Base-by-base conservation (phyloP, 1,140 invertebrate genomes). In the Samia ricini region DNA sequence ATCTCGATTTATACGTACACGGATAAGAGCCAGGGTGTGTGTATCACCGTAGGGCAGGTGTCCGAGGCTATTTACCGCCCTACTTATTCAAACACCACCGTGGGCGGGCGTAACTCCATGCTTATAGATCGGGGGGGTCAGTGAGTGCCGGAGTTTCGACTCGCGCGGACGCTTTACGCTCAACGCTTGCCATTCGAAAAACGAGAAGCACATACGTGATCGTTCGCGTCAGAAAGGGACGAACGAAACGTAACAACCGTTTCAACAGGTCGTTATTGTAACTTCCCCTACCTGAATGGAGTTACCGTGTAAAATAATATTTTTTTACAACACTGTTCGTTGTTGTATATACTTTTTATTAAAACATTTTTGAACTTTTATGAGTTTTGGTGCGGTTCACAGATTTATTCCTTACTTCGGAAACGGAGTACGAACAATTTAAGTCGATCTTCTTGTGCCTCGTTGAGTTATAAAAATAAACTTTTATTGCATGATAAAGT, bases 231-330 rank as follows among this genome's bases (percentile, higher is more conserved):
- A 77, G 83, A 87, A 72, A 68, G 71, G 68, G 80, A 85, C 66
- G 66, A 72, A 72, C 68, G 66, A 72, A 56, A 63, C 60, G 63
- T 50, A 73, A 64, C 64, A 52, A 60, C 74, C 64, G 74, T 86
- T 86, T 88, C 85, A 88, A 86, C 85, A 88, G 85, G 85, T 88
- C 85, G 83, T 84, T 88, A 85, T 79, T 85, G 81, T 82, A 83
- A 82, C 79, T 84, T 73, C 69, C 33, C n/a, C n/a, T n/a, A 64
- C 79, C 76, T 84, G 81, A 85, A 81, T 85, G 85, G 79, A 84
- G 81, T 81, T 85, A 77, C 76, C 70, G 79, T 80, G 76, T 76
- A 85, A 88, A 86, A 81, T n/a, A n/a, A n/a, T n/a, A n/a, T n/a
- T 81, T 85, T 86, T 71, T 70, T 75, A 75, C 81, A 76, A 78